These are phyloP conservation scores for Drosophila carrolli DNA, from an alignment of 1,140 invertebrate genomes.

Conservation along the genomic window DNA sequence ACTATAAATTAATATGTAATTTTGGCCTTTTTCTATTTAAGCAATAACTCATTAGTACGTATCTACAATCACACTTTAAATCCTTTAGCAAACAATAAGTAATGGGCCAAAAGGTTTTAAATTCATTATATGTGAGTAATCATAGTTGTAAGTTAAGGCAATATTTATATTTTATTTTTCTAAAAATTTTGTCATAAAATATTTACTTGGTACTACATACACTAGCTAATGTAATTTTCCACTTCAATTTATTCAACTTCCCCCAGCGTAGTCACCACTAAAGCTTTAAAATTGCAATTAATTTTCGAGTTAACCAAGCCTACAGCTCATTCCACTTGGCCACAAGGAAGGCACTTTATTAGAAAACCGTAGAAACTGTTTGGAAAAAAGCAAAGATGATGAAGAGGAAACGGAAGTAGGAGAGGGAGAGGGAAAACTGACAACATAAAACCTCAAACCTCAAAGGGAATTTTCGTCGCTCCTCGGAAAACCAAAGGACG, in stretches of 20 bases:
- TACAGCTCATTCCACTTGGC: constrained; percentile 22
- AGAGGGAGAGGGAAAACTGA: constrained; percentile 15
- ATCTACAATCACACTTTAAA: too few relatives aligned
- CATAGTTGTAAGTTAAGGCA: too few relatives aligned
- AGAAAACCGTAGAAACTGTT: constrained; percentile 54
- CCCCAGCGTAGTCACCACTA: background rate
- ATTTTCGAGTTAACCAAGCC: constrained; percentile 49
- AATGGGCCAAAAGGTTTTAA: too few relatives aligned
- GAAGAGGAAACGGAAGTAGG: constrained; percentile 4
- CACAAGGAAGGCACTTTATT: constrained; percentile 68
- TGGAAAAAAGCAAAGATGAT: constrained; percentile 28
- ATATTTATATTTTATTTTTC: too few relatives aligned
- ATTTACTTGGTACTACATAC: too few relatives aligned
- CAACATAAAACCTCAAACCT: constrained; percentile 67
- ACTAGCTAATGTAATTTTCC: background rate
- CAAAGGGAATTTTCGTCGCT: constrained; percentile 55
- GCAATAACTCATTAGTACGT: too few relatives aligned
- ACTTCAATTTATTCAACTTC: background rate
- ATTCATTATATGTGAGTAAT: too few relatives aligned
- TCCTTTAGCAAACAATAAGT: too few relatives aligned
- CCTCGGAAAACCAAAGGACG: constrained; percentile 16
- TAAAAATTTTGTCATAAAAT: too few relatives aligned
- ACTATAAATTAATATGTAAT: too few relatives aligned
- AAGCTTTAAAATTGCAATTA: constrained; percentile 67
- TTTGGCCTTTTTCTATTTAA: too few relatives aligned